Evolutionary conservation across 2,113 vertebrate species (phyloP).

Genomic region (Phrynocephalus versicolor): DNA sequence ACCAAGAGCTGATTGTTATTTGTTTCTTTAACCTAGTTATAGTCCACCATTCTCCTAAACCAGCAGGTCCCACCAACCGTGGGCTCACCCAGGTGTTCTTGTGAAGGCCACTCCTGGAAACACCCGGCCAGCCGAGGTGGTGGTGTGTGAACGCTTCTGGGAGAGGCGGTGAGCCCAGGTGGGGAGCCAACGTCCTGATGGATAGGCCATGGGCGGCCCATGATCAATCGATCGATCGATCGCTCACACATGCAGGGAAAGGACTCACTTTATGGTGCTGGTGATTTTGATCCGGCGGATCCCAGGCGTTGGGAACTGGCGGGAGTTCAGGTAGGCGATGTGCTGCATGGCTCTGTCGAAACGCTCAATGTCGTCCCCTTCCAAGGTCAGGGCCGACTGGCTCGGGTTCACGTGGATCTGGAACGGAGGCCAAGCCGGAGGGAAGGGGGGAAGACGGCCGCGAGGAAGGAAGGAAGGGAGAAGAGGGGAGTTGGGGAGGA

Average conservation of each 20-base stretch:
- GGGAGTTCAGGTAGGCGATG: conserved; percentile 91
- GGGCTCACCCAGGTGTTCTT: too few relatives aligned
- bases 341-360: conserved; percentile 94
- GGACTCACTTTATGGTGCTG: conserved; percentile 83
- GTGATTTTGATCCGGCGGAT: conserved; percentile 89
- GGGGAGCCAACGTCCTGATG: too few relatives aligned
- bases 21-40: too few relatives aligned
- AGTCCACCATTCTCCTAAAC: too few relatives aligned
- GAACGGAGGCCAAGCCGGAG: neutral
- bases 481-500: neutral
- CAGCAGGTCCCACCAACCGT: neutral
- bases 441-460: too few relatives aligned
- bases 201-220: too few relatives aligned
- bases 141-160: too few relatives aligned
- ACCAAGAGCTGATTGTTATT: too few relatives aligned
- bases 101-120: neutral
- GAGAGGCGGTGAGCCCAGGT: too few relatives aligned
- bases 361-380: conserved; percentile 87
- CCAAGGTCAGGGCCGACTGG: conserved; percentile 85
- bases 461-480: neutral
- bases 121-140: too few relatives aligned
- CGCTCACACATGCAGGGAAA: neutral
- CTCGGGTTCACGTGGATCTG: conserved; percentile 90
- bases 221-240: too few relatives aligned
- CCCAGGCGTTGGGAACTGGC: conserved; percentile 96